Conservation (phyloP, 2,113 vertebrate species). For the Haemorhous mexicanus region DNA sequence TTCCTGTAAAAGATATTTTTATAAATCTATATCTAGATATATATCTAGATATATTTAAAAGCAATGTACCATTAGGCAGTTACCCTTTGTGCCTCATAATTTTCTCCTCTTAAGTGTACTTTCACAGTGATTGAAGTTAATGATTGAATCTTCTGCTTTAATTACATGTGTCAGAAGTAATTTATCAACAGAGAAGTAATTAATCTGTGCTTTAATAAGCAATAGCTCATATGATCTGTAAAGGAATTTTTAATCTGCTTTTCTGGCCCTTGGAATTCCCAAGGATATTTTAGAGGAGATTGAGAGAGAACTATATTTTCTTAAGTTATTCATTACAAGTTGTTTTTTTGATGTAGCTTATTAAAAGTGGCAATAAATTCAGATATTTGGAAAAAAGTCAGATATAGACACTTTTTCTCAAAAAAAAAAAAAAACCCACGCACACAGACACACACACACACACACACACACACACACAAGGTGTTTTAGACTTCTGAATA, state of each 20-base stretch:
- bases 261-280: not conserved
- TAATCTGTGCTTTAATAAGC: constrained; percentile 55
- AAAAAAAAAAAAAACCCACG: not conserved
- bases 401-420: not conserved
- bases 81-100: not conserved
- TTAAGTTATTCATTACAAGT: not conserved
- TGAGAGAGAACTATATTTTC: not conserved
- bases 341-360: not conserved
- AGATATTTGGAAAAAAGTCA: not conserved
- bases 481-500: not conserved
- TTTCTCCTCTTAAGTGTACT: constrained; percentile 12
- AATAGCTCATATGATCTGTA: constrained; percentile 28
- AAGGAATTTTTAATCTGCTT: constrained; percentile 3
- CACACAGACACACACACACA: not conserved
- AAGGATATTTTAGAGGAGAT: not conserved
- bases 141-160: constrained; percentile 42
- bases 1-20: not conserved
- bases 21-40: not conserved
- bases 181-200: constrained; percentile 58
- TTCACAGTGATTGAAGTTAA: constrained; percentile 40
- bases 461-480: not conserved
- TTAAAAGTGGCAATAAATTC: not conserved
- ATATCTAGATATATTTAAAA: not conserved
- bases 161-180: constrained; percentile 57
- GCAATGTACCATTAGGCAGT: not conserved